These are phyloP conservation scores for Heterocephalus glaber DNA, from an alignment of 2,113 vertebrate species.

Conservation along the genomic window DNA sequence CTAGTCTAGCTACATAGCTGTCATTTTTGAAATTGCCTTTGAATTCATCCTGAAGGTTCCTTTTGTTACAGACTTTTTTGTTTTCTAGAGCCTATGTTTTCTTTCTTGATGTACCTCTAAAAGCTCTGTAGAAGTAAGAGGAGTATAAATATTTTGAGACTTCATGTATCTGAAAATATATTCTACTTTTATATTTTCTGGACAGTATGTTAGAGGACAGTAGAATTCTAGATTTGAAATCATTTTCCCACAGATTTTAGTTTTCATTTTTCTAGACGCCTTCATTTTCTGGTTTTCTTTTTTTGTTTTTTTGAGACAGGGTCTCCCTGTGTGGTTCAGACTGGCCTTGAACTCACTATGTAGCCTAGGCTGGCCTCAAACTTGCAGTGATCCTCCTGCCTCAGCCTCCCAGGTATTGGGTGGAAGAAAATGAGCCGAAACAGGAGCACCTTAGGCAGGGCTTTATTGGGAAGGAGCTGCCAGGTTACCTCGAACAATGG, in stretches of 20 bases:
- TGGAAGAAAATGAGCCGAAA: too few relatives aligned
- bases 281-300: too few relatives aligned
- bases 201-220: neutral
- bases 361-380: too few relatives aligned
- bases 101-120: too few relatives aligned
- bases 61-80: neutral
- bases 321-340: too few relatives aligned
- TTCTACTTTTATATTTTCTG: neutral
- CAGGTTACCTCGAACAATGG: too few relatives aligned
- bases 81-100: neutral
- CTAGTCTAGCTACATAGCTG: neutral
- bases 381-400: too few relatives aligned
- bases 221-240: neutral
- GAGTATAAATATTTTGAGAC: neutral
- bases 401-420: too few relatives aligned
- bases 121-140: neutral
- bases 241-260: neutral
- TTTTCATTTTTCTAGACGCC: neutral
- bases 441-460: too few relatives aligned
- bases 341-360: too few relatives aligned
- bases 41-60: neutral
- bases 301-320: too few relatives aligned
- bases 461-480: too few relatives aligned
- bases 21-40: neutral
- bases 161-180: neutral